Percentiles rank a stretch among this genome's conserved stretches.
Conservation (phyloP, 2,113 vertebrate species). For the Formicarius rufipectus region DNA sequence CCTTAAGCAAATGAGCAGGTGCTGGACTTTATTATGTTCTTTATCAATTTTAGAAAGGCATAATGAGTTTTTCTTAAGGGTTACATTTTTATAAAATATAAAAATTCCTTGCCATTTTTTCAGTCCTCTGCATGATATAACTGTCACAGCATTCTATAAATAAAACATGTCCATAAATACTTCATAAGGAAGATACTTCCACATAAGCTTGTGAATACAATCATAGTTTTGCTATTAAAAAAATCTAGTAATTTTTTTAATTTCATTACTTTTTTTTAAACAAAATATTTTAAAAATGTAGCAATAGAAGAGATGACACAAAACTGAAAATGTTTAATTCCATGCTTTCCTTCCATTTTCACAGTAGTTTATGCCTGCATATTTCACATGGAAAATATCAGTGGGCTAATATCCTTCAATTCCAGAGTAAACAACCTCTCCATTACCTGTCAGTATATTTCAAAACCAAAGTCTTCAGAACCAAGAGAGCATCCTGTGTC, state of each 20-base stretch:
- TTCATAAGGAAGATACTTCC: constrained; percentile 59
- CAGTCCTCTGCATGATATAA: not conserved
- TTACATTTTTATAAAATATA: constrained; percentile 9
- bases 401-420: not conserved
- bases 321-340: not conserved
- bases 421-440: not conserved
- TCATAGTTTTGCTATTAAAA: not conserved
- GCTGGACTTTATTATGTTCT: constrained; percentile 23
- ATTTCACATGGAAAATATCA: not conserved
- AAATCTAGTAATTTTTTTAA: not conserved
- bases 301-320: not conserved
- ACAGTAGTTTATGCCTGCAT: not conserved
- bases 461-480: not conserved
- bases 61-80: constrained; percentile 14
- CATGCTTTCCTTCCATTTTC: not conserved
- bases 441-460: not conserved
- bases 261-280: not conserved
- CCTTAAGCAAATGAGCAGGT: constrained; percentile 40
- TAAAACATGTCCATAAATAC: constrained; percentile 68
- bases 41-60: constrained; percentile 26
- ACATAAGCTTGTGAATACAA: constrained; percentile 27
- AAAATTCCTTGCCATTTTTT: constrained; percentile 10
- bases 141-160: constrained; percentile 51
- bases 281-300: not conserved
- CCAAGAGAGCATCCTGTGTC: not conserved